Evolutionary conservation across 2,797 vertebrate species (phyloP), one percentile per base, ranked within the genome.

Genomic region (Sebastes aleutianus): DNA sequence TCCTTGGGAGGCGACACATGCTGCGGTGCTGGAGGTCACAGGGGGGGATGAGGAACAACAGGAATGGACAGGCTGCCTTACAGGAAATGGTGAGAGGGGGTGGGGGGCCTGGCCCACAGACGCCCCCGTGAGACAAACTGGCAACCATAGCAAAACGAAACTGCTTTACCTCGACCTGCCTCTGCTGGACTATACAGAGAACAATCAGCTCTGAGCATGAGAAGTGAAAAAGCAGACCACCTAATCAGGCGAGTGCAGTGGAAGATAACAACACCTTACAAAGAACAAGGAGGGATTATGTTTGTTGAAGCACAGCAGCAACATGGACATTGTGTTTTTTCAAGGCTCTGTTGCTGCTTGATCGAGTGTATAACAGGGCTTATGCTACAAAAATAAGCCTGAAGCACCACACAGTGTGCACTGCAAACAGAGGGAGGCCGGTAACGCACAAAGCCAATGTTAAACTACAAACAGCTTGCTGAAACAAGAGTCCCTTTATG

Each of bases 11-110:
- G 81, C 13, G 66, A 73, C 53, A 61, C 76, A 78, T 70, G 79
- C 57, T 57, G 70, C 1, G 27, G 68, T 56, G 84, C 74, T 53
- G 71, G 66, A 83, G 85, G 91, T 83, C 63, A 80, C 5, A 22
- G 29, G 73, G 54, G 18, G 39, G 8, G 57, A 64, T 62, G 66
- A 64, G 70, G 70, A 72, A 87, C 64, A 83, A 82, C 70, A 83
- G 82, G 86, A 69, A 62, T 24, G 88, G 34, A 71, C 76, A 65
- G 70, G 84, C 54, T 70, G 86, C 70, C 80, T 59, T 58, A 88
- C 86, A 91, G 89, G 88, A 90, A 91, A 87, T 82, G 54, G 62
- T 39, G 50, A 54, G 14, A n/a, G 53, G 1, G 10, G 8, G 8
- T 13, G 29, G 6, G 34, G 53, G 8, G 14, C 2, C 22, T 3